phyloP scores from a whole-genome alignment of 2,888 invertebrate species.

The Cremastinae sp. region DNA sequence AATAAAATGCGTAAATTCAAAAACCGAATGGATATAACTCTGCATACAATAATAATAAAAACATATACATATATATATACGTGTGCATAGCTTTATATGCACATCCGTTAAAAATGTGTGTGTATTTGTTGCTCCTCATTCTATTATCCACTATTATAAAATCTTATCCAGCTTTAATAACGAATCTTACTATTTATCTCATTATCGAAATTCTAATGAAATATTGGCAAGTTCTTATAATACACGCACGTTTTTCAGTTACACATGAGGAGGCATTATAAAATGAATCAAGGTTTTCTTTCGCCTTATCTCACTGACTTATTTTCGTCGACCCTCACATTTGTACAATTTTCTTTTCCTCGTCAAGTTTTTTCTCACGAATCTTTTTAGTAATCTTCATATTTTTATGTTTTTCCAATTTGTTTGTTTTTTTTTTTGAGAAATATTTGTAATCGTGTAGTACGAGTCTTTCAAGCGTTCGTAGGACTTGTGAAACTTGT shows the following conservation, averaged over 20 bases:
- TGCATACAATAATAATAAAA: no score
- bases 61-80: slow-evolving; percentile 37
- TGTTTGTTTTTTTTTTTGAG: slow-evolving; percentile 9
- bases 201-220: slow-evolving; percentile 54
- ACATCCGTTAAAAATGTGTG: slow-evolving; percentile 38
- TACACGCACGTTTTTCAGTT: slow-evolving; percentile 37
- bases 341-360: slow-evolving; percentile 50
- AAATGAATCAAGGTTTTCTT: slow-evolving; percentile 17
- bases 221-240: slow-evolving; percentile 53
- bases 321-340: slow-evolving; percentile 46
- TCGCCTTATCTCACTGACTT: neutral
- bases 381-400: no score
- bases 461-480: slow-evolving; percentile 38
- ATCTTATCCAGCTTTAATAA: slow-evolving; percentile 62
- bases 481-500: slow-evolving; percentile 13
- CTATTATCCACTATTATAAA: slow-evolving; percentile 62
- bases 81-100: slow-evolving; percentile 46
- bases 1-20: no score
- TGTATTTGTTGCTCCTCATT: slow-evolving; percentile 62
- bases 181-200: slow-evolving; percentile 27
- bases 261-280: slow-evolving; percentile 27
- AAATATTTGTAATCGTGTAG: slow-evolving; percentile 34
- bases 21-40: no score
- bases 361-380: slow-evolving; percentile 41
- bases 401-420: no score